phyloP scores from a whole-genome alignment of 1,140 invertebrate genomes.

The Zophobas atratus region DNA sequence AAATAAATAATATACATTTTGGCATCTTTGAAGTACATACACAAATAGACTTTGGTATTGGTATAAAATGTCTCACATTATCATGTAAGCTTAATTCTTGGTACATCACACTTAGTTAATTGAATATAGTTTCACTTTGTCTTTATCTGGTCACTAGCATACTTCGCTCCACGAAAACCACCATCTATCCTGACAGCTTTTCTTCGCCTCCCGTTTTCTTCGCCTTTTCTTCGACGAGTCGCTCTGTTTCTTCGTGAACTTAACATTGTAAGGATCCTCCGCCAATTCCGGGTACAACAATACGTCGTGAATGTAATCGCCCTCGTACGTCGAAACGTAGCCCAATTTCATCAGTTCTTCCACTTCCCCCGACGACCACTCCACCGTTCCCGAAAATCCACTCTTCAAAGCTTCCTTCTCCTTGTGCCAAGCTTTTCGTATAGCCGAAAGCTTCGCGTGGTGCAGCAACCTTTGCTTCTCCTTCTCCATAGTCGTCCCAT shows the following conservation, averaged over 20 bases:
- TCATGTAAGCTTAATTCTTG: conserved; percentile 61
- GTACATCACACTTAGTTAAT: conserved; percentile 68
- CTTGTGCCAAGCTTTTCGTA: conserved; percentile 92
- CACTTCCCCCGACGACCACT: conserved; percentile 85
- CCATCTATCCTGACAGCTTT: conserved; percentile 67
- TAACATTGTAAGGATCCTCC: conserved; percentile 96
- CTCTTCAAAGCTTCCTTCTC: conserved; percentile 88
- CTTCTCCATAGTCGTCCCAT: conserved; percentile 90
- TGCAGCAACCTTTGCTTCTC: conserved; percentile 90
- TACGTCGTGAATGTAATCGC: conserved; percentile 92
- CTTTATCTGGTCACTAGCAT: conserved; percentile 68
- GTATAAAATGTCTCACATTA: conserved; percentile 67
- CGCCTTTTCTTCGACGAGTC: conserved; percentile 76
- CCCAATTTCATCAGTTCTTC: conserved; percentile 88
- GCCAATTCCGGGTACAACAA: conserved; percentile 91
- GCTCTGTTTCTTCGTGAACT: conserved; percentile 86
- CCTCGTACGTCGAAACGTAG: conserved; percentile 87
- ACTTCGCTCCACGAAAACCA: conserved; percentile 71
- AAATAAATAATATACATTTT: conserved; percentile 74
- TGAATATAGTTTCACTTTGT: conserved; percentile 64
- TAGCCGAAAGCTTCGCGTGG: conserved; percentile 88
- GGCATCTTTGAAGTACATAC: conserved; percentile 76
- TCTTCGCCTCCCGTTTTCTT: conserved; percentile 72
- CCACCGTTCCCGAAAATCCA: conserved; percentile 80
- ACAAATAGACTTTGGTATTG: conserved; percentile 78